Evolutionary conservation across 2,888 invertebrate genomes (phyloP), one percentile per base, ranked within the genome.

Genomic region (Eristalinus aeneus): DNA sequence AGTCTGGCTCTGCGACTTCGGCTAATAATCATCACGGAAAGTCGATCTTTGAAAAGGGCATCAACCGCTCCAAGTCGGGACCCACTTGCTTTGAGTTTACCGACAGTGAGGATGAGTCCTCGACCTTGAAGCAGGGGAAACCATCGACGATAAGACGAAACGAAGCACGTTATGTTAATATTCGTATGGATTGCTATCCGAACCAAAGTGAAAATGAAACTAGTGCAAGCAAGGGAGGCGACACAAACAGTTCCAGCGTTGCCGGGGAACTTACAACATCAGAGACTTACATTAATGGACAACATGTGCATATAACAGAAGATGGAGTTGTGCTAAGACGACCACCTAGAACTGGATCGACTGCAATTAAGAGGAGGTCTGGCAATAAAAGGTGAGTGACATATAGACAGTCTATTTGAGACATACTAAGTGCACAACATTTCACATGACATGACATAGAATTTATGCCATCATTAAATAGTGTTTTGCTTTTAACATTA

Each of bases 321-420:
- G 94, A 94, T 64, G 94, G 93, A 16, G 94, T 94, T 63, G 91
- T 94, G 11, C 91, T 94, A 67, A 91, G 94, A 22, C 93, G 94
- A 85, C 93, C 93, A 82, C 92, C 91, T 9, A 91, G 92, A 46
- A 93, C 93, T 10, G 95, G 95, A 8, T 95, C 95, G 4, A 94
- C 96, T 0, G 96, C 96, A 2, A 96, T 96, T 67, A 94, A 95
- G 89, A 93, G 96, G 72, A 93, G 96, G 85, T 95, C 95, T 4
- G 96, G 96, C 36, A 94, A 95, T 88, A 93, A 95, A 88, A 93
- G 96, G 90, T 94, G 90, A 75, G 88, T 72, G 5, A 1, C n/a
- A n/a, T n/a, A n/a, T n/a, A n/a, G n/a, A n/a, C 11, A 39, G 27
- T 2, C 2, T 27, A 27, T 5, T 27, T 27, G 27, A 27, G 27